Evolutionary conservation across 2,888 invertebrate genomes (phyloP), one percentile per base, ranked within the genome.

Genomic region (Deroplatys truncata): DNA sequence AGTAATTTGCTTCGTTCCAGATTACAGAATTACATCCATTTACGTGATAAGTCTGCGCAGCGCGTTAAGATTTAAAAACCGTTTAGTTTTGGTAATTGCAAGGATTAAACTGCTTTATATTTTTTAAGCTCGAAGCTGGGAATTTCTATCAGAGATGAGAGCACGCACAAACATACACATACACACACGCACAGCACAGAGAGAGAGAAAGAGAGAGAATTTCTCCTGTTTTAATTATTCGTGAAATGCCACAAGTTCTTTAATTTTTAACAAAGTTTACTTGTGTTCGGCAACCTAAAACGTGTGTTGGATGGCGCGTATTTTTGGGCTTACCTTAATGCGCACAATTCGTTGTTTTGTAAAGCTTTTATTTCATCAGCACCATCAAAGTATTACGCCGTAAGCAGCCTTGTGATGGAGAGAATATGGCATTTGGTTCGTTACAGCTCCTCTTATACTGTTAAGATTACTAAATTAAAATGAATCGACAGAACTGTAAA

Each of bases 51-150:
- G 87, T 82, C 43, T 29, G 87, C 35, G 82, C 83, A 87, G 35
- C 83, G 87, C 87, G 43, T 83, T 25, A 87, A 87, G 87, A 87
- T 35, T 87, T 83, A 87, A 87, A 87, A 87, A 82, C 87, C 87
- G 87, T 82, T 87, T 87, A 35, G 87, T 87, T 87, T 82, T 87
- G 35, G 87, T 87, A 87, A 87, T 87, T 87, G 83, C 82, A 31
- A 43, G 87, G 83, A 87, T 87, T 87, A 87, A 29, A 25, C 87
- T 82, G n/a, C 87, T 87, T 20, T 35, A 83, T 83, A 82, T 83
- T 87, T 86, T 86, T 85, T 49, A 82, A 87, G 82, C 56, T 72
- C 56, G 20, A 72, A 16, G 56, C 25, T 72, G 56, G 56, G 56
- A 72, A 72, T 72, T 72, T 72, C 56, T 25, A 72, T 72, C 56